Evolutionary conservation across 2,797 vertebrate genomes (phyloP), one percentile per base, ranked within the genome.

Genomic region (Ptychobarbus kaznakovi): DNA sequence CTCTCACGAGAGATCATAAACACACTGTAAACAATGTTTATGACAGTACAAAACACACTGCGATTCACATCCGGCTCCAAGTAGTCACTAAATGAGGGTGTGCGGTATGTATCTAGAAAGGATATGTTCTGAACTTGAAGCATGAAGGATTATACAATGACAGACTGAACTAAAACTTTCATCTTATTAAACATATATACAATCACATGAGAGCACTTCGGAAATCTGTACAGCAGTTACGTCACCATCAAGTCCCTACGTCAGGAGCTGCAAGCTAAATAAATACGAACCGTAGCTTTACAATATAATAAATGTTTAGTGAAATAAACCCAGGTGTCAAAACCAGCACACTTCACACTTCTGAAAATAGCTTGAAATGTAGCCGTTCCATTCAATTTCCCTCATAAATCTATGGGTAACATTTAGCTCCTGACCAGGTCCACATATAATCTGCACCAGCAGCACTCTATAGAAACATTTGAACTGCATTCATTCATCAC

Each of bases 141-240:
- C 61, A 70, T 70, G 69, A 86, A 76, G 38, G 63, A 46, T 28
- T 51, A 63, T 70, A 86, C 46, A 81, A 80, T 42, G 69, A 63
- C 66, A 53, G 70, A 38, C 49, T 75, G 35, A 85, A 82, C 79
- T 75, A 65, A 72, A 80, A 86, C 49, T 46, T 58, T 46, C 28
- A 18, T 65, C 22, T 61, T 74, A n/a, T 79, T 84, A 51, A 82
- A 83, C 3, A 70, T 80, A 82, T 80, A 70, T 85, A 90, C 81
- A 89, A 89, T 90, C 81, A 82, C 75, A 86, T 85, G 88, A 90
- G 58, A 85, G 82, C 81, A 88, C 87, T 84, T 88, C 20, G 79
- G 81, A 83, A 70, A 72, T 82, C 44, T 84, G 53, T 87, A 89
- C 82, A 88, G 88, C 82, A 89, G 88, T 80, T 81, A 42, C 9